Conservation (phyloP, 2,797 vertebrate species). For the Melanotaenia parkinsoni region DNA sequence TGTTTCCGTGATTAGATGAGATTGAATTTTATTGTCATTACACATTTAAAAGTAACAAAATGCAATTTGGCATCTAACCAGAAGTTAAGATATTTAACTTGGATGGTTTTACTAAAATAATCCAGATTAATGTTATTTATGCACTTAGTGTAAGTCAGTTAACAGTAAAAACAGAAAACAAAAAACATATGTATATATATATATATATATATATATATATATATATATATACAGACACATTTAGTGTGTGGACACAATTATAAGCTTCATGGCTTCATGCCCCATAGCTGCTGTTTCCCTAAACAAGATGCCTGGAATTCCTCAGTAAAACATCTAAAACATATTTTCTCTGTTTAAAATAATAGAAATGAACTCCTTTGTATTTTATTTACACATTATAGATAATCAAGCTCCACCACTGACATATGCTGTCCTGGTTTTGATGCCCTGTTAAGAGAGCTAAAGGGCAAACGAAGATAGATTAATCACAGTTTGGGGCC, state of each 20-base stretch:
- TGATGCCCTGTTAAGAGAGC: slow-evolving; percentile 16
- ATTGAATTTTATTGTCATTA: too few species aligned
- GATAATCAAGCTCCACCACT: background rate
- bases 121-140: background rate
- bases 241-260: background rate
- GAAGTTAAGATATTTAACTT: too few species aligned
- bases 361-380: background rate
- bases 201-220: too few species aligned
- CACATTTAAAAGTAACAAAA: too few species aligned
- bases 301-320: background rate
- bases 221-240: background rate
- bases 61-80: too few species aligned
- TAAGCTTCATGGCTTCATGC: background rate
- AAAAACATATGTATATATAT: too few species aligned
- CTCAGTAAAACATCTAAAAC: background rate
- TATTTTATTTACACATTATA: background rate
- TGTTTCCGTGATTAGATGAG: too few species aligned
- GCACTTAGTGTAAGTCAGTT: background rate
- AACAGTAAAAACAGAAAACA: background rate
- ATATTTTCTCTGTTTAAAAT: background rate
- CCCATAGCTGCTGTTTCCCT: background rate
- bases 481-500: slow-evolving; percentile 29
- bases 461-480: slow-evolving; percentile 60
- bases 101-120: background rate
- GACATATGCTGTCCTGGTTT: background rate